Conservation (phyloP, 2,113 vertebrate genomes). For the Cephalopholis sonnerati region DNA sequence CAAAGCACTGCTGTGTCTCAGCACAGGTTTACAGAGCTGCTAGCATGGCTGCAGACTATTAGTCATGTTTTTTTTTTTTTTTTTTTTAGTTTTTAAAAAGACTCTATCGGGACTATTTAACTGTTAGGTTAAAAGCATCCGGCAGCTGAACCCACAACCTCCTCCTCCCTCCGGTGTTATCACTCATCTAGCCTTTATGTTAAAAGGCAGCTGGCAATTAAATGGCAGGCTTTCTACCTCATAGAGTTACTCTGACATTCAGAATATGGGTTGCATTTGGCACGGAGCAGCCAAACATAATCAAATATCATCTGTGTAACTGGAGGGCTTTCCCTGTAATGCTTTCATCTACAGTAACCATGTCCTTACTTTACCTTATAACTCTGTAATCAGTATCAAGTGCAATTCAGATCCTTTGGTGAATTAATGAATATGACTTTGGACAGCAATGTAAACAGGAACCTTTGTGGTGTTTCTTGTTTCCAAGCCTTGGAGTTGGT, state of each 20-base stretch:
- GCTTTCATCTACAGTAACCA: slow-evolving; percentile 27
- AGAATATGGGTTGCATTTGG: slow-evolving; percentile 42
- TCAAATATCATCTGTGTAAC: slow-evolving; percentile 39
- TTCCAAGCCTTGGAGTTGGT: background rate
- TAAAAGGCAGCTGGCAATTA: slow-evolving; percentile 46
- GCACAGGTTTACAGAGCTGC: too few relatives aligned
- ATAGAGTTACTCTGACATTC: background rate
- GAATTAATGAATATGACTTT: slow-evolving; percentile 5
- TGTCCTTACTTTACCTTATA: slow-evolving; percentile 23
- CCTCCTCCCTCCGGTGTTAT: slow-evolving; percentile 12
- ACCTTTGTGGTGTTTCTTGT: background rate
- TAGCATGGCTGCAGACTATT: background rate
- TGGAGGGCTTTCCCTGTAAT: slow-evolving; percentile 42
- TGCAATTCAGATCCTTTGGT: slow-evolving; percentile 6
- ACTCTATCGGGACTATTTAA: slow-evolving; percentile 10
- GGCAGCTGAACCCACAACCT: slow-evolving; percentile 40
- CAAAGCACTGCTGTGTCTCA: too few relatives aligned
- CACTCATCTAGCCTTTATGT: slow-evolving; percentile 33
- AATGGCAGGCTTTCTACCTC: slow-evolving; percentile 42
- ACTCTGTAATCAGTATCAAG: slow-evolving; percentile 28
- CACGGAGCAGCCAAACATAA: slow-evolving; percentile 11
- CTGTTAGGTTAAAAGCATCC: slow-evolving; percentile 46
- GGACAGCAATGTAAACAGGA: slow-evolving; percentile 27
- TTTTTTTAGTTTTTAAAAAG: background rate
- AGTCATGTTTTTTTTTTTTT: slow-evolving; percentile 19